Evolutionary conservation across 1,140 invertebrate species (phyloP), one percentile per base, ranked within the genome.

Genomic region (Orussus abietinus): DNA sequence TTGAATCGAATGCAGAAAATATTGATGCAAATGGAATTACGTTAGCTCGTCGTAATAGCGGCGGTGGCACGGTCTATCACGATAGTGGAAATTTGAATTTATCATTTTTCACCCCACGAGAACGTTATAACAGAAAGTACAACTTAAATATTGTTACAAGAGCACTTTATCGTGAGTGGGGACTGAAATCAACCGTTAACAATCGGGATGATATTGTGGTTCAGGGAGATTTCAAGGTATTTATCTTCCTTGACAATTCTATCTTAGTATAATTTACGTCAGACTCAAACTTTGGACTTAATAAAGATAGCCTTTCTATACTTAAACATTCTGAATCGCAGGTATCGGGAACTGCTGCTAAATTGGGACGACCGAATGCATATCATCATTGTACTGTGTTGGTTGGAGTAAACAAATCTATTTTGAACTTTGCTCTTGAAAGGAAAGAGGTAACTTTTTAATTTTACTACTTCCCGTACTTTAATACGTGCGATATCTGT

Each of bases 41-140:
- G 2, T 53, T 97, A 11, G 95, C 85, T 1, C 77, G 96, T 35
- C 77, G 95, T 12, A 90, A 92, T 57, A 96, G 92, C 69, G 95
- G 93, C n/a, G 96, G 96, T 42, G 94, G 93, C 6, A 88, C 92
- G 11, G 93, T 98, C 12, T 99, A 93, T 69, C 95, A 99, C 69
- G 96, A 98, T 70, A 58, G 78, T 45, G 94, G 93, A 28, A 96
- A 96, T 75, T 69, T 98, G 0, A 98, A 97, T 74, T 76, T 92
- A 35, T 86, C 90, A 0, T 97, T 97, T 67, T 90, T 97, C 49
- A 87, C 86, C 3, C 77, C 83, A 0, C 77, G 81, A 51, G 79
- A 85, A 48, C 73, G 79, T 32, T 95, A 95, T 64, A 82, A 92
- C 64, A 75, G 91, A 43, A 84, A 80, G 49, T 83, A 84, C 45